Conservation (phyloP, 2,797 vertebrate species). For the Simalia tracyae region DNA sequence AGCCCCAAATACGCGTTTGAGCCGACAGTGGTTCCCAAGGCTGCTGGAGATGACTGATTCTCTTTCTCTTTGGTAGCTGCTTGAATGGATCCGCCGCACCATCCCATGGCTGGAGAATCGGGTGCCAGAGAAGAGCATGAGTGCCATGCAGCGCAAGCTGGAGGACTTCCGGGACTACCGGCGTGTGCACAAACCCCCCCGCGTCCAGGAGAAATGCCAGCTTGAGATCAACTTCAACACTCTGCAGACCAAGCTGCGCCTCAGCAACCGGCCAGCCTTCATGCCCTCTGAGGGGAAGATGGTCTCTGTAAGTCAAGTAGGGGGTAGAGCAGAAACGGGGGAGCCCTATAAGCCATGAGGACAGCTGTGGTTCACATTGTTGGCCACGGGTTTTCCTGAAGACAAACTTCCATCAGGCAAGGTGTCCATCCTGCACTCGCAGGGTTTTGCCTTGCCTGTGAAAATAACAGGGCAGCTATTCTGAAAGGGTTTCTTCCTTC, state of each 20-base stretch:
- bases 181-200: slow-evolving; percentile 89
- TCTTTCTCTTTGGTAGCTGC: slow-evolving; percentile 71
- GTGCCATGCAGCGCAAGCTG: slow-evolving; percentile 89
- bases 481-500: not conserved
- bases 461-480: not conserved
- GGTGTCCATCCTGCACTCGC: too few species aligned
- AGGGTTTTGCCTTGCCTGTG: not conserved
- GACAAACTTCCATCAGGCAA: not conserved
- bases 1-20: not conserved
- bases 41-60: not conserved
- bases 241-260: slow-evolving; percentile 82
- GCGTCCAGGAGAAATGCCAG: slow-evolving; percentile 84
- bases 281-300: slow-evolving; percentile 94
- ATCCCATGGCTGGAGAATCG: slow-evolving; percentile 93
- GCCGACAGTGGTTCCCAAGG: not conserved
- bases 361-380: not conserved
- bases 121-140: slow-evolving; percentile 83
- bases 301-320: slow-evolving; percentile 81
- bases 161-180: slow-evolving; percentile 91
- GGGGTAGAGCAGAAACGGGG: too few species aligned
- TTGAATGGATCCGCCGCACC: slow-evolving; percentile 90
- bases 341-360: not conserved
- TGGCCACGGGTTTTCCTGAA: not conserved
- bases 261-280: slow-evolving; percentile 91
- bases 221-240: slow-evolving; percentile 86